Percentiles rank a stretch among this genome's conserved stretches.
Evolutionary conservation across 2,888 invertebrate genomes (phyloP).

Genomic region (Oligia strigilis): DNA sequence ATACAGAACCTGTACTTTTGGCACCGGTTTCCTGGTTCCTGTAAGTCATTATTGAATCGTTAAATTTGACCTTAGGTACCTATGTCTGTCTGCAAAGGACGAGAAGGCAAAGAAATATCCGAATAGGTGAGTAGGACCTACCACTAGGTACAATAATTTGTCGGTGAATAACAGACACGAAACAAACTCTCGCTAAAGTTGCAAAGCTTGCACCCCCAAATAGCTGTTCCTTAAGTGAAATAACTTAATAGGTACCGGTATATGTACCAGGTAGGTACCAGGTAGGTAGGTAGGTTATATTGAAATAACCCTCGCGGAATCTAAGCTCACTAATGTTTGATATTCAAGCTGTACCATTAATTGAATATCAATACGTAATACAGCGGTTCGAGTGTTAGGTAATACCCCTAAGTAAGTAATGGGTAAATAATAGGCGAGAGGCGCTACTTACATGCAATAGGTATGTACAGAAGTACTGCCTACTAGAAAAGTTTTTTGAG

Average conservation of each 20-base stretch:
- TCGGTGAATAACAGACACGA: neutral
- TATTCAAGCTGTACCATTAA: slow-evolving; percentile 60
- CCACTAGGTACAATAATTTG: neutral
- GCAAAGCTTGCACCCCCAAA: neutral
- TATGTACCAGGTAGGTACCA: too few relatives aligned
- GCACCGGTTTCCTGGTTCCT: neutral
- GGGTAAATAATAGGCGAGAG: slow-evolving; percentile 71
- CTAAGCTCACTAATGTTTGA: slow-evolving; percentile 31
- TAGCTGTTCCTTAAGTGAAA: neutral
- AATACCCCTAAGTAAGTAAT: slow-evolving; percentile 72
- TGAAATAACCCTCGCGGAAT: slow-evolving; percentile 16
- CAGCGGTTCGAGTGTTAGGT: slow-evolving; percentile 67
- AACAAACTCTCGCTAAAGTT: neutral
- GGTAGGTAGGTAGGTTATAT: neutral
- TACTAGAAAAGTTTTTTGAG: neutral
- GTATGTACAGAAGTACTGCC: slow-evolving; percentile 29
- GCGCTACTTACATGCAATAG: slow-evolving; percentile 18
- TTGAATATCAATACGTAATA: slow-evolving; percentile 69
- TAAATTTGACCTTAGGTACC: neutral
- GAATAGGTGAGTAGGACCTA: neutral
- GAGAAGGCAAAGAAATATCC: neutral
- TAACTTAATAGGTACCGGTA: neutral
- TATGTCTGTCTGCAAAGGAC: neutral
- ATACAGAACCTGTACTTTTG: neutral
- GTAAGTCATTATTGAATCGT: neutral